Base-by-base conservation (phyloP, 2,797 vertebrate species). In the Alectoris magna region DNA sequence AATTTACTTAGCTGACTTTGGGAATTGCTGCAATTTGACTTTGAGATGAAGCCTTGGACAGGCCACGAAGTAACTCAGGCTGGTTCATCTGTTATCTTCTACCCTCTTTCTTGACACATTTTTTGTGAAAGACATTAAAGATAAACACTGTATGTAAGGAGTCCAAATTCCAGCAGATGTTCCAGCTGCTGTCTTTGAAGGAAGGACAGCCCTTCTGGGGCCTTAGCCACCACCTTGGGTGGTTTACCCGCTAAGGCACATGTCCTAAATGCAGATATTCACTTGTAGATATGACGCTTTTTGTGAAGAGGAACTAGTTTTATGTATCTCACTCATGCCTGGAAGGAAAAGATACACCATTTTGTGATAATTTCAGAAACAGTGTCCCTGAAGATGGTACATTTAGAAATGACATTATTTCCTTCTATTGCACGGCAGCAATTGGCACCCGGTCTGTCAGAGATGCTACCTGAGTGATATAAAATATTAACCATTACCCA, bases 331-430 rank as follows among this genome's bases (percentile, higher is more conserved):
- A 43, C 4, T 72, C 69, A 51, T 17, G 17, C 23, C 79, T 55
- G 63, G 22, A 43, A 86, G 67, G 22, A 82, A 51, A 71, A 91
- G 43, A 4, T n/a, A 71, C 62, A 31, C 36, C 63, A 5, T 2
- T 89, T 56, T 46, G 70, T 56, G 67, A 89, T 75, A 12, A 19
- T 39, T 92, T 91, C 79, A 94, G 75, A 74, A 83, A 56, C 49
- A 83, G 39, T 5, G 8, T 72, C 56, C 56, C 76, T 89, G 59
- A 85, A 75, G n/a, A 60, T 16, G 27, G 58, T 38, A 80, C 49
- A 81, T 92, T 91, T 87, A 62, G 55, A 95, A 90, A 88, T 69
- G 14, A 29, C 84, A 69, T 91, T 67, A 63, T 53, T 88, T 91
- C 75, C 60, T 63, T 44, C 17, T 72, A 78, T 76, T 88, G 75